Conservation (phyloP, 2,888 invertebrate genomes). For the Synanthedon vespiformis region DNA sequence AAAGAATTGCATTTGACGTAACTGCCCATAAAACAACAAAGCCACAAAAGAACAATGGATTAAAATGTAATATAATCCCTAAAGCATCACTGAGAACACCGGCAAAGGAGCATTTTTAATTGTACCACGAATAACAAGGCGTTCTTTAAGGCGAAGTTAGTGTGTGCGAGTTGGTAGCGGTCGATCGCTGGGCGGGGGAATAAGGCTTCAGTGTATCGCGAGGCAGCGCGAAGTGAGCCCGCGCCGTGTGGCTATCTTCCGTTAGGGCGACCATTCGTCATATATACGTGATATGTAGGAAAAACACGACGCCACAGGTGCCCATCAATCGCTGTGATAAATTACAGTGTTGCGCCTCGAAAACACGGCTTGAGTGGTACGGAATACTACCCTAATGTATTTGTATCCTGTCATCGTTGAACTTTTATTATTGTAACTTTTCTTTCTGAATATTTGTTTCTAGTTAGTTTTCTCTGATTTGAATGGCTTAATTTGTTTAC, state of each 20-base stretch:
- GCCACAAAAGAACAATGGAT: background rate
- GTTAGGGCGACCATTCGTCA: slow-evolving; percentile 2
- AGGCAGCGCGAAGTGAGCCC: slow-evolving; percentile 19
- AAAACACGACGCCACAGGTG: slow-evolving; percentile 49
- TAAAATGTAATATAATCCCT: background rate
- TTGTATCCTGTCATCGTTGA: background rate
- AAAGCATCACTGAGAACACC: background rate
- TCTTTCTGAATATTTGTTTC: background rate
- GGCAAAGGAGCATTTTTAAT: slow-evolving; percentile 33
- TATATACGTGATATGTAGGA: slow-evolving; percentile 20
- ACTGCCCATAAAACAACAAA: background rate
- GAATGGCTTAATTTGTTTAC: background rate
- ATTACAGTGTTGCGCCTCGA: slow-evolving; percentile 36
- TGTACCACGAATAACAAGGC: slow-evolving; percentile 37
- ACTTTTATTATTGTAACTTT: background rate
- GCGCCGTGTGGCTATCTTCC: slow-evolving; percentile 23
- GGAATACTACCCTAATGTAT: slow-evolving; percentile 15
- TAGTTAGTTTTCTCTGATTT: background rate
- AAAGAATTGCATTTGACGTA: background rate
- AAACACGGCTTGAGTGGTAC: slow-evolving; percentile 27
- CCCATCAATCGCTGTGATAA: slow-evolving; percentile 33
- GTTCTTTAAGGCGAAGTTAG: slow-evolving; percentile 25
- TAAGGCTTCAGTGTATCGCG: slow-evolving; percentile 19
- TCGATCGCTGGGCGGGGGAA: slow-evolving; percentile 37
- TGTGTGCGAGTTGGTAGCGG: slow-evolving; percentile 6